phyloP scores from a whole-genome alignment of 2,797 vertebrate species.

The Chelmon rostratus region DNA sequence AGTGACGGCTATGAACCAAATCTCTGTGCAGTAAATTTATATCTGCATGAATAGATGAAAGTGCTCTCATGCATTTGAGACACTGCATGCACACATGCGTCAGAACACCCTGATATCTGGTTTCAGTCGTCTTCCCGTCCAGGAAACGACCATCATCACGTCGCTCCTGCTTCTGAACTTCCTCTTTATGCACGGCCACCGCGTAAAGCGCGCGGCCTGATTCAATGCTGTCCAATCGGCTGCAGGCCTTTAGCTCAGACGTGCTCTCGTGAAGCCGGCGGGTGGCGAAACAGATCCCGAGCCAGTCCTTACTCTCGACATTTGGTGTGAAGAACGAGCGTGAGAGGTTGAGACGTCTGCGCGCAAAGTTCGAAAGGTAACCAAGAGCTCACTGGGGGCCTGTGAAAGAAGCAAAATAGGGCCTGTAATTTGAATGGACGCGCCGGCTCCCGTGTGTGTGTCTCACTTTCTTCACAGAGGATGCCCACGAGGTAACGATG shows the following conservation, averaged over 20 bases:
- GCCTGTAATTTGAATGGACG: conserved; percentile 43
- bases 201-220: background rate
- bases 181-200: background rate
- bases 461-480: conserved; percentile 62
- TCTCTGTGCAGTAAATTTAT: background rate
- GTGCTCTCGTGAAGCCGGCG: conserved; percentile 16
- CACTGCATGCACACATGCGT: background rate
- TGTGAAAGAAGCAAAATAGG: conserved; percentile 4
- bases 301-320: background rate
- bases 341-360: background rate
- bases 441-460: conserved; percentile 36
- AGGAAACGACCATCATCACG: conserved; percentile 22
- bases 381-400: conserved; percentile 25
- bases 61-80: conserved; percentile 5
- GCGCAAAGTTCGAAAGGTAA: conserved; percentile 21
- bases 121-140: conserved; percentile 7
- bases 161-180: background rate
- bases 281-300: conserved; percentile 46
- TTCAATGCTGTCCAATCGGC: background rate
- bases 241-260: conserved; percentile 25
- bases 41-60: background rate
- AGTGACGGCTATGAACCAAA: background rate
- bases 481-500: conserved; percentile 54
- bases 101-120: conserved; percentile 1
- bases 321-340: conserved; percentile 27